These are phyloP conservation scores for Lepidocyrtinus sp. DNA, from an alignment of 2,888 invertebrate genomes.

Conservation along the genomic window DNA sequence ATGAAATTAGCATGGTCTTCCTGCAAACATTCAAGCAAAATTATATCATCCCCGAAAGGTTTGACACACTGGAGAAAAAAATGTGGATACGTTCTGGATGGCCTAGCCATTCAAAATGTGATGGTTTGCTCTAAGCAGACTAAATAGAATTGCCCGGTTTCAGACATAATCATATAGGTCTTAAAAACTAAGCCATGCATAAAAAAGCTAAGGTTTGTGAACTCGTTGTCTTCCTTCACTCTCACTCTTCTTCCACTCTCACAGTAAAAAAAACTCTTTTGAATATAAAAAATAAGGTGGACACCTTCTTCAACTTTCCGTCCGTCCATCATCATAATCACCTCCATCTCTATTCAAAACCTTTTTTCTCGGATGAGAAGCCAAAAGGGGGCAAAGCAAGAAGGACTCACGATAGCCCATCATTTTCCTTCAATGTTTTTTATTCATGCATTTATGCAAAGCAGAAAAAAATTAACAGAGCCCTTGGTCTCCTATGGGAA, in stretches of 20 bases:
- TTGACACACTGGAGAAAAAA: background rate
- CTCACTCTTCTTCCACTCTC: background rate
- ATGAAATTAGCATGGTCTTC: background rate
- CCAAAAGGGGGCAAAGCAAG: background rate
- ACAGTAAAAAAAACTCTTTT: constrained; percentile 19
- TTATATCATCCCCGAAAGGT: background rate
- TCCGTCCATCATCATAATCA: constrained; percentile 6
- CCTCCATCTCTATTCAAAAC: background rate
- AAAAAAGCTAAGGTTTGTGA: background rate
- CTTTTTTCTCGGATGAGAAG: background rate
- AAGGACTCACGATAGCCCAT: background rate
- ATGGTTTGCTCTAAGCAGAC: no score
- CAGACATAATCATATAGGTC: no score
- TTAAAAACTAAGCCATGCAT: background rate
- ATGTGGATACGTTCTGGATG: background rate
- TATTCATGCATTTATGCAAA: constrained; percentile 10
- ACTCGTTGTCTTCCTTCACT: constrained; percentile 10
- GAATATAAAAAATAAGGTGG: background rate
- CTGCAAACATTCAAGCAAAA: background rate
- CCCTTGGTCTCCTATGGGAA: background rate
- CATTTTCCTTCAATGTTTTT: constrained; percentile 9
- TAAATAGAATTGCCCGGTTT: no score
- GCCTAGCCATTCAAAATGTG: background rate
- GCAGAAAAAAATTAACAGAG: background rate
- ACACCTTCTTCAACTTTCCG: background rate